These are phyloP conservation scores for Phytoseiulus persimilis DNA, from an alignment of 2,888 invertebrate genomes.

Conservation along the genomic window DNA sequence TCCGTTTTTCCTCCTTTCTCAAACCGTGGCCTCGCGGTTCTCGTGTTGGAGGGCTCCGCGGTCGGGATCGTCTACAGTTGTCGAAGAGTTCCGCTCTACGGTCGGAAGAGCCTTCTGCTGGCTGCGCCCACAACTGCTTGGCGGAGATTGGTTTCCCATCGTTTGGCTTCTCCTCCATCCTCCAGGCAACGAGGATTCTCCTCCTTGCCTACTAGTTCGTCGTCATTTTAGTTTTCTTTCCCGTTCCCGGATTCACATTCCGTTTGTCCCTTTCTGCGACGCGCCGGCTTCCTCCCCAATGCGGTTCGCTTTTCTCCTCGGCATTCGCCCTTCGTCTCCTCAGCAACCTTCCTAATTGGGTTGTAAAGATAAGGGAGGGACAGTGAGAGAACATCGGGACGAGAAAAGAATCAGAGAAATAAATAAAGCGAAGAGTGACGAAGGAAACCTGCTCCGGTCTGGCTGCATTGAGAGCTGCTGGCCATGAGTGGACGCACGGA, in stretches of 20 bases:
- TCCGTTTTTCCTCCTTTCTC: no score
- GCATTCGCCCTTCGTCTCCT: background rate
- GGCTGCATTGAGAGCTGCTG: no score
- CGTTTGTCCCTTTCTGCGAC: background rate
- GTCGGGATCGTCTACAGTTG: no score
- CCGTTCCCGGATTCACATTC: no score
- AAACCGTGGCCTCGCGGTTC: no score
- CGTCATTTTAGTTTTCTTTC: background rate
- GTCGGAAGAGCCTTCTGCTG: background rate
- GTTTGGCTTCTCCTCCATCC: no score
- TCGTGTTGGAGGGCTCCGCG: no score
- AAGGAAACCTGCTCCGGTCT: background rate
- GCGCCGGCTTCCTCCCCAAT: background rate
- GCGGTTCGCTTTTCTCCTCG: background rate
- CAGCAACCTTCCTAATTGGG: slow-evolving; percentile 32
- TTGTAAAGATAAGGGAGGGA: slow-evolving; percentile 26
- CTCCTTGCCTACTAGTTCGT: background rate
- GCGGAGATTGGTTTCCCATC: background rate
- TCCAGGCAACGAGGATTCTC: no score
- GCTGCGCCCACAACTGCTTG: background rate
- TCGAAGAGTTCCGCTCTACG: background rate
- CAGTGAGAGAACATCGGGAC: background rate
- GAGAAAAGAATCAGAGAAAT: background rate
- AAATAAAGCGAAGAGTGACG: background rate
- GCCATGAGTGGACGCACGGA: background rate